These are phyloP conservation scores for Pherbina coryleti DNA, from an alignment of 2,888 invertebrate genomes.

Conservation along the genomic window DNA sequence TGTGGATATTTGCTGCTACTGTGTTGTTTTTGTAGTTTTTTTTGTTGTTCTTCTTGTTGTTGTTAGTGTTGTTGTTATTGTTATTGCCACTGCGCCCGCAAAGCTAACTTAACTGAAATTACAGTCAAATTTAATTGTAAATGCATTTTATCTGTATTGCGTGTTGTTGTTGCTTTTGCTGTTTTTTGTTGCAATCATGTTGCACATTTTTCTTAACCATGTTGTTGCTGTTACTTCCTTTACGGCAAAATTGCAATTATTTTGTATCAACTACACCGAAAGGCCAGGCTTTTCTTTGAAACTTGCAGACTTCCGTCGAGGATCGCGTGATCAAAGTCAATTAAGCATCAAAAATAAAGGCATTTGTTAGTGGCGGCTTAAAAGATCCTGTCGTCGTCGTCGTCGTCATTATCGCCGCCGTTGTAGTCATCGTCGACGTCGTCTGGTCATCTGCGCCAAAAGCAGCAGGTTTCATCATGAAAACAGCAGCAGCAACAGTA, in stretches of 20 bases:
- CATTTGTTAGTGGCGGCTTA: slow-evolving; percentile 34
- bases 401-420: neutral
- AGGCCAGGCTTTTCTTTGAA: neutral
- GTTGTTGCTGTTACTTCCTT: slow-evolving; percentile 15
- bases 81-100: slow-evolving; percentile 32
- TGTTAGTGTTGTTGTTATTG: slow-evolving; percentile 39
- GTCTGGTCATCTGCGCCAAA: slow-evolving; percentile 20
- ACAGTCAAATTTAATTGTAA: slow-evolving; percentile 67
- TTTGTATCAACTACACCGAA: slow-evolving; percentile 38
- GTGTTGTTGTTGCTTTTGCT: slow-evolving; percentile 8
- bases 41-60: slow-evolving; percentile 52
- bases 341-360: slow-evolving; percentile 58
- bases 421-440: neutral
- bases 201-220: slow-evolving; percentile 42
- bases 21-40: slow-evolving; percentile 56
- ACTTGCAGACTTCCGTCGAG: slow-evolving; percentile 16
- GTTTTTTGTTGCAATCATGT: slow-evolving; percentile 42
- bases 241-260: slow-evolving; percentile 41
- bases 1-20: no score
- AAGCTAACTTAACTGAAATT: slow-evolving; percentile 52
- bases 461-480: slow-evolving; percentile 29
- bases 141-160: slow-evolving; percentile 60
- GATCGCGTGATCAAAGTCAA: slow-evolving; percentile 69
- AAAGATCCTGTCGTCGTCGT: slow-evolving; percentile 53
- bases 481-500: slow-evolving; percentile 41